A percentile compares a stretch with the other conserved stretches of the same genome.
Evolutionary conservation across 2,888 invertebrate species (phyloP).

Genomic region (Noctua comes): DNA sequence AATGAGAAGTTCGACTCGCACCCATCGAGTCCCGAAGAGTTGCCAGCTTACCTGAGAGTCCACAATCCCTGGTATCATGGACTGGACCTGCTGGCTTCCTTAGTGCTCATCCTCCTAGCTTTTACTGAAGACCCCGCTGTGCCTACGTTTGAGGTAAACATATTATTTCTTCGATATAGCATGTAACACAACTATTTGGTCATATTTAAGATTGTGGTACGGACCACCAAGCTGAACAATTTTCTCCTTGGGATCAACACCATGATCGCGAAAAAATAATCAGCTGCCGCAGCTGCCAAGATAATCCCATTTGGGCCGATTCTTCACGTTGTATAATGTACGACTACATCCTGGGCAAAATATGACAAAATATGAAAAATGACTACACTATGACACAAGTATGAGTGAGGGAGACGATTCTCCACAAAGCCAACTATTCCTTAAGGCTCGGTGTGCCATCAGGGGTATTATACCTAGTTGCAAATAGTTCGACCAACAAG

Average conservation of each 20-base stretch:
- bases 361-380: no score
- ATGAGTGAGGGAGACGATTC: neutral
- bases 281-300: neutral
- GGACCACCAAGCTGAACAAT: neutral
- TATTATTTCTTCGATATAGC: neutral
- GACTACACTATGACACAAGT: neutral
- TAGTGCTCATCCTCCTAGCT: slow-evolving; percentile 93
- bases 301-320: neutral
- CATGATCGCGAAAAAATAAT: neutral
- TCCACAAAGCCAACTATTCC: neutral
- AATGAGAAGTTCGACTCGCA: slow-evolving; percentile 98
- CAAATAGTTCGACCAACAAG: neutral
- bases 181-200: neutral
- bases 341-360: neutral
- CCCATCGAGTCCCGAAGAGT: slow-evolving; percentile 94
- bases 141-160: slow-evolving; percentile 91
- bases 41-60: slow-evolving; percentile 96
- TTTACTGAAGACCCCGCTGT: slow-evolving; percentile 95
- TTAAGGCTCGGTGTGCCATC: neutral
- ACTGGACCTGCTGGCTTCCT: slow-evolving; percentile 94
- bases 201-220: neutral
- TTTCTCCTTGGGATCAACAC: neutral
- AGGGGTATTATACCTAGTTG: neutral
- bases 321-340: neutral
- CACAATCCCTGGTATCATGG: slow-evolving; percentile 97